Evolutionary conservation across 2,113 vertebrate genomes (phyloP).

Genomic region (Polyodon spathula): DNA sequence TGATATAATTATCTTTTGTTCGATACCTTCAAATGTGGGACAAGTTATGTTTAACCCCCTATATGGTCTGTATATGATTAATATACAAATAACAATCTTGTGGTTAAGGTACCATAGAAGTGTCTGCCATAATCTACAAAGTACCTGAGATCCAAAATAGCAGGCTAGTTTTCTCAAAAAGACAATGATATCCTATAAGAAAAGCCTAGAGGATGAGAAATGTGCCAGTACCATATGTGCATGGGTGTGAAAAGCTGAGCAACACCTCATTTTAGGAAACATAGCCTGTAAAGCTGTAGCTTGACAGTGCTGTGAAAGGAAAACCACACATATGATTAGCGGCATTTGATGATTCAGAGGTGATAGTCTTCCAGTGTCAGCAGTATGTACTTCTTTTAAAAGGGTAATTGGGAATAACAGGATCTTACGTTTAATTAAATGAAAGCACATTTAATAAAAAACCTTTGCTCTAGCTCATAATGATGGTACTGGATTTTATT

Average conservation of each 20-base stretch:
- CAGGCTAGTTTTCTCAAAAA: too few species aligned
- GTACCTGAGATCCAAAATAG: too few species aligned
- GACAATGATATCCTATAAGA: not conserved
- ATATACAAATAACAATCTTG: too few species aligned
- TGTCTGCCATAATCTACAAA: too few species aligned
- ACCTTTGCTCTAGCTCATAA: too few species aligned
- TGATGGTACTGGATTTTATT: slow-evolving; percentile 3
- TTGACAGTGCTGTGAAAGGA: not conserved
- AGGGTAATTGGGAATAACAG: not conserved
- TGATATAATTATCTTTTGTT: too few species aligned
- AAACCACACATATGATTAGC: slow-evolving; percentile 23
- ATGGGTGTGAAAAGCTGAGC: not conserved
- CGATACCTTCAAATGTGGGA: too few species aligned
- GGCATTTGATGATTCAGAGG: slow-evolving; percentile 37
- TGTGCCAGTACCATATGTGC: not conserved
- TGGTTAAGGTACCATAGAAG: too few species aligned
- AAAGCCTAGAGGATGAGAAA: not conserved
- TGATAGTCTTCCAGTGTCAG: slow-evolving; percentile 22
- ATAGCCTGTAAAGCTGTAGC: not conserved
- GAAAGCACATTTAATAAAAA: slow-evolving; percentile 21
- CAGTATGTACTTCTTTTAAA: not conserved
- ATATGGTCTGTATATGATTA: too few species aligned
- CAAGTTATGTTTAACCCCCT: too few species aligned
- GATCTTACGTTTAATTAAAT: slow-evolving; percentile 20
- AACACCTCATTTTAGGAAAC: not conserved